phyloP scores from a whole-genome alignment of 2,797 vertebrate species.

The Distichodus sexfasciatus region DNA sequence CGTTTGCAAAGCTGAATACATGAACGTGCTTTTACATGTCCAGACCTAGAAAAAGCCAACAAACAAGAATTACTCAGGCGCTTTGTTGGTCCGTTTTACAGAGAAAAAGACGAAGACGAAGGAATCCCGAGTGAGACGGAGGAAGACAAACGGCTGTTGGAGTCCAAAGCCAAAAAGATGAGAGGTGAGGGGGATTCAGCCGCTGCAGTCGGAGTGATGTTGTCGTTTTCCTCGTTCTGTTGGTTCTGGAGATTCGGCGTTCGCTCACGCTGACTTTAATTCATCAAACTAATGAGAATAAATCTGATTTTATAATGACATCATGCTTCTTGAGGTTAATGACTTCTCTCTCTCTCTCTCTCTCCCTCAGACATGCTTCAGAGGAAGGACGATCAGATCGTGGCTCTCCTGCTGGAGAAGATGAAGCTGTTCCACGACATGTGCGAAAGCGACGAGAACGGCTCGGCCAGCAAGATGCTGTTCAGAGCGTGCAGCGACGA shows the following conservation, averaged over 20 bases:
- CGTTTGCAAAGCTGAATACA: too few species aligned
- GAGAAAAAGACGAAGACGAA: slow-evolving; percentile 96
- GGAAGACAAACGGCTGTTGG: slow-evolving; percentile 87
- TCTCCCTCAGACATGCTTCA: slow-evolving; percentile 80
- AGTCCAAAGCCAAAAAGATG: slow-evolving; percentile 87
- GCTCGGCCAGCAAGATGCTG: slow-evolving; percentile 64
- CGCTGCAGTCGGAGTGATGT: too few species aligned
- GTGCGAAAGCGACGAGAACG: slow-evolving; percentile 76
- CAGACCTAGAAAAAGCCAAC: background rate
- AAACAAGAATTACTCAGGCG: background rate
- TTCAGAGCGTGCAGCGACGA: slow-evolving; percentile 87
- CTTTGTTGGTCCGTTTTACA: slow-evolving; percentile 53
- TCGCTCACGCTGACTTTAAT: too few species aligned
- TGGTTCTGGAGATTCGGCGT: too few species aligned
- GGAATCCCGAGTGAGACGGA: slow-evolving; percentile 95
- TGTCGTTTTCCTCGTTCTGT: too few species aligned
- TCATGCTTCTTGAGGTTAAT: too few species aligned
- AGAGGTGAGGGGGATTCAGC: slow-evolving; percentile 82
- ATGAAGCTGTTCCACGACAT: slow-evolving; percentile 88
- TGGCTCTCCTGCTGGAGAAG: slow-evolving; percentile 89
- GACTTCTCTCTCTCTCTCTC: background rate
- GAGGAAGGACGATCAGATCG: slow-evolving; percentile 92
- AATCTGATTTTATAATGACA: too few species aligned
- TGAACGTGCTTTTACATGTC: too few species aligned
- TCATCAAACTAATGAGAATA: too few species aligned